phyloP scores from a whole-genome alignment of 2,113 vertebrate genomes.

The Carassius auratus region DNA sequence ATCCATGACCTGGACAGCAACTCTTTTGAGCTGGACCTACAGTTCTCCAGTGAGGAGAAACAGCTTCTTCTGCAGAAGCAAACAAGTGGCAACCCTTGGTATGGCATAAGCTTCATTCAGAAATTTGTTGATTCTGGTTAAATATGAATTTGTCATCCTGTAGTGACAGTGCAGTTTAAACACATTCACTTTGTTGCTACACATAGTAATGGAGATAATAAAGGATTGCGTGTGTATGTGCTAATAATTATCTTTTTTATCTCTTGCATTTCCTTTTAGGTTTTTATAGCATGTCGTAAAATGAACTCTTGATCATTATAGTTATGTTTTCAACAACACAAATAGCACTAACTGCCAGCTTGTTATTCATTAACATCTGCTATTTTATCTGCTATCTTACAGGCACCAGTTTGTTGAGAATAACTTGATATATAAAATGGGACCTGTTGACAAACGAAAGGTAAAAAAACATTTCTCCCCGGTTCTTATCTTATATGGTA shows the following conservation, averaged over 20 bases:
- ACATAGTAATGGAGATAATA: background rate
- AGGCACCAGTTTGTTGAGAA: conserved; percentile 99
- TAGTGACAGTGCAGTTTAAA: background rate
- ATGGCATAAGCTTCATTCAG: conserved; percentile 36
- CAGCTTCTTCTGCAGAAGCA: conserved; percentile 92
- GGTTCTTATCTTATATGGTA: background rate
- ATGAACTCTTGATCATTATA: conserved; percentile 1
- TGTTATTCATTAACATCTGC: conserved; percentile 2
- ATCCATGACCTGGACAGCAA: conserved; percentile 96
- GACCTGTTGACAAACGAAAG: conserved; percentile 98
- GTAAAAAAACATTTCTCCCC: conserved; percentile 69
- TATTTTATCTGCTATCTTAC: conserved; percentile 51
- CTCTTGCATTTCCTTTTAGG: conserved; percentile 14
- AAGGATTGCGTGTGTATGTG: background rate
- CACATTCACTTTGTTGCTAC: background rate
- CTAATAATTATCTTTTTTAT: conserved; percentile 16
- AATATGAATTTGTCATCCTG: background rate
- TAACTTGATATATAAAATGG: conserved; percentile 99
- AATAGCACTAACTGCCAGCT: background rate
- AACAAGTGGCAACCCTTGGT: conserved; percentile 94
- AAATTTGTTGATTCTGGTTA: background rate
- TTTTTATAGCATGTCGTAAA: conserved; percentile 21
- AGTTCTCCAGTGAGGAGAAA: conserved; percentile 96
- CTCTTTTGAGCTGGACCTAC: conserved; percentile 95
- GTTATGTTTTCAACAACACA: conserved; percentile 14